A percentile compares a stretch with the other conserved stretches of the same genome.
Conservation (phyloP, 1,140 invertebrate species). For the Drosophila repleta region DNA sequence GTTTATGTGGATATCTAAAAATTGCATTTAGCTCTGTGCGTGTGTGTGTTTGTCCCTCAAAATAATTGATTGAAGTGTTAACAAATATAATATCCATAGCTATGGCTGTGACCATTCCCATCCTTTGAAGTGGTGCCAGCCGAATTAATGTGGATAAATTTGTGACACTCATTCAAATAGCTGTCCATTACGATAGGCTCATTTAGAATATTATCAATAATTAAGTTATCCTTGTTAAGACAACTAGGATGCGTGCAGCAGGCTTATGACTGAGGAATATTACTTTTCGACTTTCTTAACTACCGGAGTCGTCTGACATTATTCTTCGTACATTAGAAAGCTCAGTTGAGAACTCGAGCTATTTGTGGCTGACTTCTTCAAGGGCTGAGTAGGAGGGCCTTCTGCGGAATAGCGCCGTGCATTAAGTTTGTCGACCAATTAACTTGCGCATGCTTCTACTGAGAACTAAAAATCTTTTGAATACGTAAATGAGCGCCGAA, state of each 20-base stretch:
- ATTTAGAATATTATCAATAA: neutral
- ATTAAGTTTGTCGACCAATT: slow-evolving; percentile 40
- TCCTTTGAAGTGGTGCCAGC: neutral
- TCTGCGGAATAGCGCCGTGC: slow-evolving; percentile 4
- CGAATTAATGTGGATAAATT: neutral
- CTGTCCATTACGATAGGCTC: slow-evolving; percentile 2
- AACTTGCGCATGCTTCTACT: slow-evolving; percentile 9
- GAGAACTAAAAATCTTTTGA: slow-evolving; percentile 51
- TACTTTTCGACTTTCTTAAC: too few relatives aligned
- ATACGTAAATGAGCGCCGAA: slow-evolving; percentile 27
- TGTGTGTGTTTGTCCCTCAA: slow-evolving; percentile 4
- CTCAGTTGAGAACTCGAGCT: too few relatives aligned
- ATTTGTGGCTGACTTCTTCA: too few relatives aligned
- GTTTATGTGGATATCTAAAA: slow-evolving; percentile 25
- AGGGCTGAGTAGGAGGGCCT: too few relatives aligned
- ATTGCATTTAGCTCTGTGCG: slow-evolving; percentile 16
- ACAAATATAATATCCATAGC: slow-evolving; percentile 28
- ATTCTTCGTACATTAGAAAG: too few relatives aligned
- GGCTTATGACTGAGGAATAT: too few relatives aligned
- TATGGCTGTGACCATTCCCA: neutral
- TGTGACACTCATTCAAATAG: neutral
- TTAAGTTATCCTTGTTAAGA: too few relatives aligned
- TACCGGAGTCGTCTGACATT: too few relatives aligned
- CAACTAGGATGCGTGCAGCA: too few relatives aligned
- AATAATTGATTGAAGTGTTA: slow-evolving; percentile 47